Evolutionary conservation across 2,797 vertebrate species (phyloP).

Genomic region (Enteromius argenteus): DNA sequence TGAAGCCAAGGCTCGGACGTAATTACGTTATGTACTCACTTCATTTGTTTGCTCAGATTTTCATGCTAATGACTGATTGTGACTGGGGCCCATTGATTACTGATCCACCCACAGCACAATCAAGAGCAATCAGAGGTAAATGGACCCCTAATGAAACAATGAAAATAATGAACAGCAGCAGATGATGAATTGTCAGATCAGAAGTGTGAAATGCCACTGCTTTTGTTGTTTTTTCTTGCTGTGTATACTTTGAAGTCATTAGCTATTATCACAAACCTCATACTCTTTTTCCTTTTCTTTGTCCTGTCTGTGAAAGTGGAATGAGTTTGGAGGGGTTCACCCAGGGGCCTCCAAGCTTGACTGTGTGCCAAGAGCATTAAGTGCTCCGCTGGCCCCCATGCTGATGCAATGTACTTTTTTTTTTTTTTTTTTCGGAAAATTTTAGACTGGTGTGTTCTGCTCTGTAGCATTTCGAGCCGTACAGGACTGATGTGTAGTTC

Average conservation of each 20-base stretch:
- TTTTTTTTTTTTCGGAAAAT: not conserved
- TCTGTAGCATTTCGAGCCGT: conserved; percentile 14
- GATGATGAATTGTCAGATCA: conserved; percentile 38
- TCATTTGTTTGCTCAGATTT: conserved; percentile 49
- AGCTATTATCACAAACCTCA: conserved; percentile 24
- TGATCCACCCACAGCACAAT: conserved; percentile 41
- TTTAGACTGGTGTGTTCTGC: conserved; percentile 15
- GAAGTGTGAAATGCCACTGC: conserved; percentile 12
- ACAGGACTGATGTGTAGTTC: conserved; percentile 9
- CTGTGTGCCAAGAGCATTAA: conserved; percentile 54
- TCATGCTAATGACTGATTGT: conserved; percentile 42
- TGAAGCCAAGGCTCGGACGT: not conserved
- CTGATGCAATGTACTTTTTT: conserved; percentile 36
- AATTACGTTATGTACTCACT: conserved; percentile 41
- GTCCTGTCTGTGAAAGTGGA: conserved; percentile 17
- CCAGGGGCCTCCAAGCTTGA: conserved; percentile 40
- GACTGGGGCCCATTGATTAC: conserved; percentile 41
- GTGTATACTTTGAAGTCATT: conserved; percentile 21
- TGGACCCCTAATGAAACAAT: conserved; percentile 30
- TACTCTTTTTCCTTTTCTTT: not conserved
- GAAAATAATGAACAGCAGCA: conserved; percentile 27
- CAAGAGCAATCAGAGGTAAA: conserved; percentile 28
- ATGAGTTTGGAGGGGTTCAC: conserved; percentile 45
- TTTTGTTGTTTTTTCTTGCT: conserved; percentile 19
- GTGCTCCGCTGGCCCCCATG: conserved; percentile 32